phyloP scores from a whole-genome alignment of 1,140 invertebrate species.

The Tenebrio molitor region DNA sequence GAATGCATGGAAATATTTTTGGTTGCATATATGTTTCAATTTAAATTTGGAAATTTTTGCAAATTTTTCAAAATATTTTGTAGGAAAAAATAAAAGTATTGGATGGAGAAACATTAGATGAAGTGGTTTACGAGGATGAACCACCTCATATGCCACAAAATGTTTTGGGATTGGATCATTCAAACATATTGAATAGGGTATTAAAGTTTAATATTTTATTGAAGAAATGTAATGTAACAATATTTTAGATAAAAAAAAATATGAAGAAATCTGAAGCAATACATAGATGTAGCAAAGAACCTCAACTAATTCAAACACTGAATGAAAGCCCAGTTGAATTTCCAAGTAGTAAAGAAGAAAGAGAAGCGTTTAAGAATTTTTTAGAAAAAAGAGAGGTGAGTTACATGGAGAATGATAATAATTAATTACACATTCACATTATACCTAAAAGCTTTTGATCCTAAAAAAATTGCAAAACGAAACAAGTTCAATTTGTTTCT shows the following conservation, averaged over 20 bases:
- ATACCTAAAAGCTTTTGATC: too few species aligned
- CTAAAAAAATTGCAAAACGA: too few species aligned
- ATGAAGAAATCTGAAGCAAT: slow-evolving; percentile 52
- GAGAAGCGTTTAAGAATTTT: slow-evolving; percentile 58
- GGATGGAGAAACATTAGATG: slow-evolving; percentile 57
- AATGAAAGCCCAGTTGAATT: slow-evolving; percentile 52
- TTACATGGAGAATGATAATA: too few species aligned
- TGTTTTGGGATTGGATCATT: slow-evolving; percentile 78
- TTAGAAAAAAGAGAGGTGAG: slow-evolving; percentile 55
- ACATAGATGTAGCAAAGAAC: slow-evolving; percentile 40
- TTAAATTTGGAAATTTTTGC: too few species aligned
- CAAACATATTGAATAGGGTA: slow-evolving; percentile 70
- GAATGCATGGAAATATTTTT: too few species aligned
- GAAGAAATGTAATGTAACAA: not conserved
- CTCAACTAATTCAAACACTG: not conserved
- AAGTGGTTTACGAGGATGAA: slow-evolving; percentile 5
- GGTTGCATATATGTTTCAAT: too few species aligned
- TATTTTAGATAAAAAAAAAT: slow-evolving; percentile 49
- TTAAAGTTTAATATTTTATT: not conserved
- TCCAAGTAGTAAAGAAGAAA: slow-evolving; percentile 50
- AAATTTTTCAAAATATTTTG: too few species aligned
- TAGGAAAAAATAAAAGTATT: slow-evolving; percentile 69
- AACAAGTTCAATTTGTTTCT: not conserved
- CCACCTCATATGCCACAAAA: slow-evolving; percentile 77
- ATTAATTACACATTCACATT: too few species aligned